Evolutionary conservation across 2,888 invertebrate genomes (phyloP).

Genomic region (Nemotelus pantherinus): DNA sequence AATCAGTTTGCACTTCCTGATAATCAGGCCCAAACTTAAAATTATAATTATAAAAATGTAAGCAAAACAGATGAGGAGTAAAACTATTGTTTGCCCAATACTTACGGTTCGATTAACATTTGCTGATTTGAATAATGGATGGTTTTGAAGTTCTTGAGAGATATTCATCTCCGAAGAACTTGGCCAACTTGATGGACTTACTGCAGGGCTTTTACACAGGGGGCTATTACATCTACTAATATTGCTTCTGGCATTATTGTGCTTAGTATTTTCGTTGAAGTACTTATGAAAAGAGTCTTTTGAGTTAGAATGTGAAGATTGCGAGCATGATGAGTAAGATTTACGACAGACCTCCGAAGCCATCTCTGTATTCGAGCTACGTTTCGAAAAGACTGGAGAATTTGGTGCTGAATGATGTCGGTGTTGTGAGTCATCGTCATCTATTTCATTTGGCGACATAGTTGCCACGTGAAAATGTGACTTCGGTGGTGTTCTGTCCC

Average conservation of each 20-base stretch:
- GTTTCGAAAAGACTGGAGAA: conserved; percentile 71
- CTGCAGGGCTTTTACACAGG: conserved; percentile 62
- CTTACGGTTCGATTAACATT: conserved; percentile 74
- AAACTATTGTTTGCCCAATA: conserved; percentile 51
- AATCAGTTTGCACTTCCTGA: too few species aligned
- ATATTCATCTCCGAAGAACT: conserved; percentile 66
- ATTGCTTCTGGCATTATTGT: conserved; percentile 44
- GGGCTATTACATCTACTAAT: conserved; percentile 54
- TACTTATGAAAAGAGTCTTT: conserved; percentile 58
- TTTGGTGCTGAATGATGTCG: conserved; percentile 71
- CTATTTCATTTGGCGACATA: conserved; percentile 26
- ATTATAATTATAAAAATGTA: too few species aligned
- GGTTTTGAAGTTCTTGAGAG: conserved; percentile 70
- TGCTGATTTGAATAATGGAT: conserved; percentile 67
- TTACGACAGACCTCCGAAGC: conserved; percentile 46
- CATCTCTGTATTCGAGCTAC: conserved; percentile 56
- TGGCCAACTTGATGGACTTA: conserved; percentile 63
- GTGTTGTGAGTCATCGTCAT: conserved; percentile 54
- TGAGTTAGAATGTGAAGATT: conserved; percentile 62
- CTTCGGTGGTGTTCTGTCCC: conserved; percentile 62
- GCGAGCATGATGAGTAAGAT: conserved; percentile 50
- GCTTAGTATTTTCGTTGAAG: conserved; percentile 53
- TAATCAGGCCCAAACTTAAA: too few species aligned
- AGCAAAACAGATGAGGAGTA: too few species aligned
- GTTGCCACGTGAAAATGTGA: conserved; percentile 46